Evolutionary conservation across 1,140 invertebrate genomes (phyloP), one percentile per base, ranked within the genome.

Genomic region (Drosophila bocqueti): DNA sequence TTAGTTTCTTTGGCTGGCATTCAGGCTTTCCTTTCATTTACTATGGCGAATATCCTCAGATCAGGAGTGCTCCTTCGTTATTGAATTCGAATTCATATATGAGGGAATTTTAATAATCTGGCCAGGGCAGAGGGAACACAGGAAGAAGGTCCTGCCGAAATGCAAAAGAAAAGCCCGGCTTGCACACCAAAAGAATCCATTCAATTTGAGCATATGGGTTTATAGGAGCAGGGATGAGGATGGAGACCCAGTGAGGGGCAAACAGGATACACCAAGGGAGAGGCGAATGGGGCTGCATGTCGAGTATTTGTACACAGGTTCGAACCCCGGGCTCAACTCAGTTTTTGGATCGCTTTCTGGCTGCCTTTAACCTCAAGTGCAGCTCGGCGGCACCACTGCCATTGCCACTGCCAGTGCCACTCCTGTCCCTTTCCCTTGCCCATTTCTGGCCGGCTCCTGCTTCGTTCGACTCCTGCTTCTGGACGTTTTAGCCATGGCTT

Each of bases 401-500:
- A 64, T 78, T 64, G 46, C 50, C 62, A 45, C 52, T 46, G 26
- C n/a, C 55, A 50, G n/a, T 38, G 38, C 38, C 34, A 43, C 49
- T 15, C 18, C 26, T 47, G 10, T 4, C 10, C 31, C 46, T 26
- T 42, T 40, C 47, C 52, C 38, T 31, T 36, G 9, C 38, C 45
- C 42, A 66, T 59, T 76, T 57, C 43, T 74, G 72, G 52, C 34
- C 63, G 54, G 26, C 63, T 62, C 50, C 46, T 68, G 69, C 76
- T 80, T 68, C 57, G 59, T 80, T 68, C 57, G 59, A n/a, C 68
- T 62, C 50, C 46, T 76, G 69, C 77, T 81, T 75, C 64, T 83
- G 76, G 79, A 62, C 76, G 81, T 68, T 75, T 84, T 74, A 81
- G 77, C 77, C 81, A 68, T 57, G 85, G 81, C 85, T 89, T 89